Evolutionary conservation across 2,888 invertebrate genomes (phyloP).

Genomic region (Mesopsocus fuscifrons): DNA sequence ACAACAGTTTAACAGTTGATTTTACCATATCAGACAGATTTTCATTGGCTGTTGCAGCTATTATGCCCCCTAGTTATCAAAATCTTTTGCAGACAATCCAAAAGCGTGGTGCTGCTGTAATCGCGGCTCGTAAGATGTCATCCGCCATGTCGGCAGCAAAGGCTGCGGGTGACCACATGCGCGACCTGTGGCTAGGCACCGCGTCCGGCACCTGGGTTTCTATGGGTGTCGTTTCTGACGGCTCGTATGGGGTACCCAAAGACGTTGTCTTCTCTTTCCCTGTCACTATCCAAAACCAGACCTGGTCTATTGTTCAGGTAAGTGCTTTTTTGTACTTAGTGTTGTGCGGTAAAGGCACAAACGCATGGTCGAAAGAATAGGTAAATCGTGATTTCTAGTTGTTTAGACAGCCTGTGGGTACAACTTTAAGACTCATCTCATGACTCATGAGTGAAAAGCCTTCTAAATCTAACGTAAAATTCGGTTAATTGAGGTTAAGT

Average conservation of each 20-base stretch:
- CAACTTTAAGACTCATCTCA: too few relatives aligned
- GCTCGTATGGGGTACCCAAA: constrained; percentile 77
- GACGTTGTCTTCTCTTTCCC: constrained; percentile 94
- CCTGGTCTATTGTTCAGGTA: constrained; percentile 69
- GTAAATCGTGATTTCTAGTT: too few relatives aligned
- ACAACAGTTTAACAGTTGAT: too few relatives aligned
- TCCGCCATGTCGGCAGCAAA: constrained; percentile 99
- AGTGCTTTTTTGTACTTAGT: too few relatives aligned
- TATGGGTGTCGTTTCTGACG: constrained; percentile 95
- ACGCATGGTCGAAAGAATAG: too few relatives aligned
- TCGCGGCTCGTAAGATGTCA: constrained; percentile 91
- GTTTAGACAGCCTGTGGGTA: too few relatives aligned
- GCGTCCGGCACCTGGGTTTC: constrained; percentile 59
- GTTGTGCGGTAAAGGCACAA: too few relatives aligned
- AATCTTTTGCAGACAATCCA: constrained; percentile 73
- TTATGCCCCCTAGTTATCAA: too few relatives aligned
- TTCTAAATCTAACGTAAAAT: too few relatives aligned
- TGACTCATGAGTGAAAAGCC: too few relatives aligned
- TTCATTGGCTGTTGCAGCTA: not conserved
- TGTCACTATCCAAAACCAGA: constrained; percentile 55
- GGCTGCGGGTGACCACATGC: constrained; percentile 95
- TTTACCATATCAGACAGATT: too few relatives aligned
- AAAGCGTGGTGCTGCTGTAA: constrained; percentile 93
- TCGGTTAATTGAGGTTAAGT: too few relatives aligned
- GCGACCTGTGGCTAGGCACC: constrained; percentile 88